Percentiles rank a stretch among this genome's conserved stretches.
phyloP scores from a whole-genome alignment of 2,113 vertebrate genomes.

The Phalacrocorax carbo region DNA sequence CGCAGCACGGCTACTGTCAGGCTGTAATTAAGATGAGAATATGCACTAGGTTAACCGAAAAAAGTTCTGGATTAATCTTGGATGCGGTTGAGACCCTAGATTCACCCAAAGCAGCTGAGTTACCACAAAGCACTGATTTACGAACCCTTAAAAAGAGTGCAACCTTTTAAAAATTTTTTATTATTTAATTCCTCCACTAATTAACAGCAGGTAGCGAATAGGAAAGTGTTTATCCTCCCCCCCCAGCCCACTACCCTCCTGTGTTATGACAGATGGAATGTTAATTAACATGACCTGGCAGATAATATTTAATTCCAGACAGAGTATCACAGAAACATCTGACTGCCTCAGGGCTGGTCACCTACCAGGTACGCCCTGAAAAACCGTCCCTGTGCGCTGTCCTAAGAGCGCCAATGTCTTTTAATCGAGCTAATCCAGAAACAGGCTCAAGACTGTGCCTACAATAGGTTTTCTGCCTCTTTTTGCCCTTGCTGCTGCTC shows the following conservation, averaged over 20 bases:
- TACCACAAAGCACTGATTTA: constrained; percentile 17
- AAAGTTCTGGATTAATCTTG: constrained; percentile 69
- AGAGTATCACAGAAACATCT: constrained; percentile 20
- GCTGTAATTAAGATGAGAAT: constrained; percentile 53
- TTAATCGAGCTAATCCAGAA: neutral
- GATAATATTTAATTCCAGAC: constrained; percentile 56
- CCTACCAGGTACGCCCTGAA: neutral
- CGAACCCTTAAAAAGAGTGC: neutral
- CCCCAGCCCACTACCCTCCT: constrained; percentile 43
- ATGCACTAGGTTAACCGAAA: constrained; percentile 32
- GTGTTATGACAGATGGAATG: constrained; percentile 70
- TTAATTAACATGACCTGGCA: constrained; percentile 61
- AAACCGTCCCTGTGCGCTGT: accelerated
- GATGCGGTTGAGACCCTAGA: constrained; percentile 33
- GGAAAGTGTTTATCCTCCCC: constrained; percentile 71
- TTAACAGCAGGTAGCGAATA: constrained; percentile 70
- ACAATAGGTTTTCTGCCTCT: neutral
- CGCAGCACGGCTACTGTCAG: neutral
- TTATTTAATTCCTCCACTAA: constrained; percentile 62
- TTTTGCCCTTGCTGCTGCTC: neutral
- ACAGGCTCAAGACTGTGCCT: neutral
- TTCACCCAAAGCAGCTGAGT: neutral
- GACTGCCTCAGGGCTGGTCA: constrained; percentile 33
- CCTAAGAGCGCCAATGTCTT: accelerated
- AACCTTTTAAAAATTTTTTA: neutral